A percentile compares a stretch with the other conserved stretches of the same genome.
These are phyloP conservation scores for Boloria selene DNA, from an alignment of 2,888 invertebrate species.

Conservation along the genomic window DNA sequence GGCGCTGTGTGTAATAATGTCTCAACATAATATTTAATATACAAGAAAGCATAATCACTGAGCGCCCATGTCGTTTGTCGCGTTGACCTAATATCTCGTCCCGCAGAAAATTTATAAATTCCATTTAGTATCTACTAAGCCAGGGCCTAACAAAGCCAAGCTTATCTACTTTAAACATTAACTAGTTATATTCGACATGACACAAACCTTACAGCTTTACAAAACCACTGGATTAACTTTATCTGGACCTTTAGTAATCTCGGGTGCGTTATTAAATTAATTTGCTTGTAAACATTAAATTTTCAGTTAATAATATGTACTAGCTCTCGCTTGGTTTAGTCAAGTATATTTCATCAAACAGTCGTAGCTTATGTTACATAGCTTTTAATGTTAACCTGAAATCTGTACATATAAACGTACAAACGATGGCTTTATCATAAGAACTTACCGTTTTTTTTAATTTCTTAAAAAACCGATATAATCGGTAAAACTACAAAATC, in stretches of 20 bases:
- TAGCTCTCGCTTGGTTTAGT: too few species aligned
- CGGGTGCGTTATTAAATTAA: conserved; percentile 26
- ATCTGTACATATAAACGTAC: too few species aligned
- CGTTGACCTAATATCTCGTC: conserved; percentile 12
- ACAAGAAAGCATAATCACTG: background rate
- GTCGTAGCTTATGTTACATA: too few species aligned
- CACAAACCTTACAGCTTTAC: conserved; percentile 37
- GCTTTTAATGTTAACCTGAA: too few species aligned
- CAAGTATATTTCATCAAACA: too few species aligned
- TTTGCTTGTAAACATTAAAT: background rate
- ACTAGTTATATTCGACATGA: conserved; percentile 40
- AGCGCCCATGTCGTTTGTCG: background rate
- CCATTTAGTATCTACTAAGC: conserved; percentile 35
- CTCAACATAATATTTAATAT: too few species aligned
- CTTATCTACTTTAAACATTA: conserved; percentile 42
- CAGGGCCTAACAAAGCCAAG: conserved; percentile 37
- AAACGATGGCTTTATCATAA: too few species aligned
- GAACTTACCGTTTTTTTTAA: too few species aligned
- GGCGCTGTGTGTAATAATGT: too few species aligned
- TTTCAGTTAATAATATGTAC: background rate
- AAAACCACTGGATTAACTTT: conserved; percentile 39
- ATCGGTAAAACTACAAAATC: too few species aligned
- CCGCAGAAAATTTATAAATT: conserved; percentile 34
- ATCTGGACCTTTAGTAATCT: conserved; percentile 30
- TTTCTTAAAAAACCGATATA: too few species aligned